Evolutionary conservation across 2,113 vertebrate species (phyloP), one percentile per base, ranked within the genome.

Genomic region (Siniperca chuatsi): DNA sequence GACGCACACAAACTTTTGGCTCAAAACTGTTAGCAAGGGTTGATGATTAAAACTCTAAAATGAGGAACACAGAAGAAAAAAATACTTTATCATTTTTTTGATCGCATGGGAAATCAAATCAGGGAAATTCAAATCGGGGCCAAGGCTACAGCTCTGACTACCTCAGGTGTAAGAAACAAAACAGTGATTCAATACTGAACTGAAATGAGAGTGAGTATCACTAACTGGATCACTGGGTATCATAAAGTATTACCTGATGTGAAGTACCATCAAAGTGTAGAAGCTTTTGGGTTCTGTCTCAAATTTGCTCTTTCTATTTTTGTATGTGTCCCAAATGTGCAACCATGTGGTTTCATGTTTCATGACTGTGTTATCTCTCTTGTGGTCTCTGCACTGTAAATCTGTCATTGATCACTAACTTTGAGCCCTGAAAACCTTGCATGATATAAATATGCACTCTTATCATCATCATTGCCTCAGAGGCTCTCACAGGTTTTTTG

Each of bases 221-320:
- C 29, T 54, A 64, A 64, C 54, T 11, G 58, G 42, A 79, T n/a
- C 23, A 48, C 25, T 42, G 68, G 40, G n/a, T 40, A 29, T 76
- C 52, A 23, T 68, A 16, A 12, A 58, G 54, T 48, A 64, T 46
- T 50, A 52, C 44, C 54, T 74, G 67, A 75, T 37, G 70, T 55
- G 54, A 88, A 71, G 65, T 37, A 77, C 29, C 79, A 75, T 82
- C 74, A 79, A 79, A 73, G 54, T 29, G 37, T 37, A 8, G 57
- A 65, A 65, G 77, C 60, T 15, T 68, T 70, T 33, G 29, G 11
- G 58, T 23, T 71, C 40, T 46, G n/a, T 35, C 18, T 75, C 42
- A 58, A 58, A 62, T 84, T 84, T 75, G 76, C 35, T n/a, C 58
- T 54, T 57, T 86, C 73, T 84, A 62, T 64, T 82, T 79, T 74